Evolutionary conservation across 2,113 vertebrate genomes (phyloP), one percentile per base, ranked within the genome.

Genomic region (Stigmatopora nigra): DNA sequence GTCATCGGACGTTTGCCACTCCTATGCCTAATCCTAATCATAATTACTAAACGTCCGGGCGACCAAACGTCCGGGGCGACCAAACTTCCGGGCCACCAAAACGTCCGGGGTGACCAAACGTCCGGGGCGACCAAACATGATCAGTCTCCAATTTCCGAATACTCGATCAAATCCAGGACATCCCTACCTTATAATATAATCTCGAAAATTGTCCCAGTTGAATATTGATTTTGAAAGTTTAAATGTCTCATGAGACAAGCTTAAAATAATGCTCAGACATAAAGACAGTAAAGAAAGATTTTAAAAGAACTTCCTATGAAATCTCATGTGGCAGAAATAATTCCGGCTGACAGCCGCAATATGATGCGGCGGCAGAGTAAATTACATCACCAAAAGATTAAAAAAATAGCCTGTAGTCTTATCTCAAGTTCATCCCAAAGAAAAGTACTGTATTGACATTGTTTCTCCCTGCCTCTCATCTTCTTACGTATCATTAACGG

Each of bases 331-430:
- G 53, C 61, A 48, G 22, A 53, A 63, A 58, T 69, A 67, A 1
- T 72, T 77, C 66, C 57, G 49, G 36, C 55, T 67, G 71, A 75
- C 61, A 74, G 67, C 66, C 66, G 68, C 46, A 66, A 58, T 44
- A 22, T 10, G 36, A 41, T 71, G 71, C 10, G 11, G 17, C 65
- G 53, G 25, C 65, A 63, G 47, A 71, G 52, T 31, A 66, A 41
- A 70, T 22, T 45, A 58, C 31, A 14, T 57, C 67, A 49, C 17
- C 60, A 4, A 22, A 5, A 63, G 51, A 63, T 61, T 69, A 25
- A 31, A 31, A 31, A 51, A 7, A 31, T 16, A 76, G 68, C 44
- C 60, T 49, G 15, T 51, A 0, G 25, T 76, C 64, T 65, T 61
- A 72, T 71, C 77, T 67, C 13, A 19, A 62, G 36, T 60, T 52